Conservation (phyloP, 2,888 invertebrate species). For the Meteorus colon region DNA sequence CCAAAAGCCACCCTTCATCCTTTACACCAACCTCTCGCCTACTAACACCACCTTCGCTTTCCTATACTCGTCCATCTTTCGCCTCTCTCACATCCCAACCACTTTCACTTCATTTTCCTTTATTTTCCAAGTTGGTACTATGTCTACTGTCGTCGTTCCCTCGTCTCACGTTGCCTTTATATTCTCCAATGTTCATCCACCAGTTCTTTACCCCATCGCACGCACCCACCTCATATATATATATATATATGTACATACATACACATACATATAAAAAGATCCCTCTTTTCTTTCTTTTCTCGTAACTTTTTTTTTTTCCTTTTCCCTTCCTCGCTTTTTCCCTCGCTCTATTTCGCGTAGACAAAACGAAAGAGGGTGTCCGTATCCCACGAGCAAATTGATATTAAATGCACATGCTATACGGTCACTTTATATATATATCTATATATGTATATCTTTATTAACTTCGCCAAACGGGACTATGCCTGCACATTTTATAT, state of each 20-base stretch:
- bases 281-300: constrained; percentile 27
- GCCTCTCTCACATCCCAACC: constrained; percentile 12
- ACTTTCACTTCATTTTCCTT: constrained; percentile 50
- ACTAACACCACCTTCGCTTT: constrained; percentile 52
- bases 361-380: constrained; percentile 53
- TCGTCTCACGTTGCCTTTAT: constrained; percentile 44
- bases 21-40: constrained; percentile 49
- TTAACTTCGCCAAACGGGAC: constrained; percentile 58
- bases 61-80: constrained; percentile 23
- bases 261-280: constrained; percentile 27
- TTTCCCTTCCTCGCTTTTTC: constrained; percentile 27
- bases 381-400: constrained; percentile 63
- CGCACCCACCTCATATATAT: constrained; percentile 19
- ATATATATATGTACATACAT: constrained; percentile 22
- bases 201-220: constrained; percentile 37
- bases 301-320: not conserved
- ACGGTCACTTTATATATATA: constrained; percentile 63
- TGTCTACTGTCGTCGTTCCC: constrained; percentile 43
- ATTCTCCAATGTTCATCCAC: constrained; percentile 44
- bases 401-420: constrained; percentile 68
- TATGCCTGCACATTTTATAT: not conserved
- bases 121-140: constrained; percentile 51
- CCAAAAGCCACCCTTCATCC: constrained; percentile 36
- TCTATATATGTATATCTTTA: constrained; percentile 64
- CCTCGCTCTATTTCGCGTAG: constrained; percentile 45